Evolutionary conservation across 2,797 vertebrate genomes (phyloP), one percentile per base, ranked within the genome.

Genomic region (Spatula versicolor): DNA sequence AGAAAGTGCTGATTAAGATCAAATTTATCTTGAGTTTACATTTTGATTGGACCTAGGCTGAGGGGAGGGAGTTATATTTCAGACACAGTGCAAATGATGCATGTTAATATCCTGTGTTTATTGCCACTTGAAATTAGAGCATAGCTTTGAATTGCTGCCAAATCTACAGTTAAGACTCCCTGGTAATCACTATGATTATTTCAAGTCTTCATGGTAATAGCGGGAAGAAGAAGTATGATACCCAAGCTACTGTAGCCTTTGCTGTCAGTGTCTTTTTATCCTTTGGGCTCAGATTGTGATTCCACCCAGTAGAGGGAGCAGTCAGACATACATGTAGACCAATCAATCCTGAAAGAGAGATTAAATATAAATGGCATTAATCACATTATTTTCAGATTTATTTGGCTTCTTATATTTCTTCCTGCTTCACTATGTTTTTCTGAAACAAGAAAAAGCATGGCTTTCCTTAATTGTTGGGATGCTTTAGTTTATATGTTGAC

Each of bases 1-100:
- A 93, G 64, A 94, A 96, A 95, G 63, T 93, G 78, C 95, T 96
- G 95, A 95, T 96, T 96, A 93, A 86, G 94, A 95, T 92, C 68
- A 83, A 90, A 95, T 95, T 86, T 92, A 74, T 96, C 88, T 83
- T 77, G 80, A 92, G 90, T 74, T 96, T 88, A 95, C 74, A 80
- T 92, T 95, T 90, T 86, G 67, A 95, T 93, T 92, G 71, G 94
- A 83, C 37, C 25, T 93, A 91, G 92, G 86, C 88, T 82, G 90
- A 80, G 63, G 55, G 90, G 93, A 82, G 55, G 63, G 79, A 18
- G 14, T 81, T 95, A 30, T 93, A 50, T 90, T 96, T 95, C 91
- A 95, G 86, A 80, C 45, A 73, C n/a, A 64, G 74, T 77, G 72
- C 41, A 95, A 95, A 94, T 90, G 91, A 95, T 95, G 95, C 86